Evolutionary conservation across 2,113 vertebrate species (phyloP), one percentile per base, ranked within the genome.

Genomic region (Toxostoma redivivum): DNA sequence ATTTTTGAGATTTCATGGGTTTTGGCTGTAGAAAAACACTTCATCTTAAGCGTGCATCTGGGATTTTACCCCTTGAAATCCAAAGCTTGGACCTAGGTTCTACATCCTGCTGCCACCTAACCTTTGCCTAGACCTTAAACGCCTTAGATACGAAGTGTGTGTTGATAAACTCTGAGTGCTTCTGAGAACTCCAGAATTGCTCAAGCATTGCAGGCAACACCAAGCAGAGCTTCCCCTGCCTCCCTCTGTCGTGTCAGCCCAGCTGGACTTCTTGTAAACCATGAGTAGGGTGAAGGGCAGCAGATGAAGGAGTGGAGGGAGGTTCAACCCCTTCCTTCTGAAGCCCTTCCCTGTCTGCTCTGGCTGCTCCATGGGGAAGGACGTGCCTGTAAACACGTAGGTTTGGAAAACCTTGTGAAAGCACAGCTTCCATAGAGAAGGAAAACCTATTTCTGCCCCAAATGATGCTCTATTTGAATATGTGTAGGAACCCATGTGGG

Each of bases 151-250:
- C 2, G 0, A 50, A 57, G 7, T 11, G 11, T 50, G 2, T 47
- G 79, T 38, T 86, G 88, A 80, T 86, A 31, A 96, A 50, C 12
- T 23, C 1, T 24, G 12, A 80, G 71, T 19, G 15, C 5, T 96
- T 92, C 92, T 37, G 92, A 91, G 92, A 92, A 94, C 48, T 91
- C 91, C 86, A 73, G 54, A 73, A 81, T 97, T 97, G 91, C 96
- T 93, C 72, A 97, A 96, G 78, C 18, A 0, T 61, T 51, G 27
- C 40, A 67, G 54, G 11, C 81, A 62, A 7, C 30, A 28, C 12
- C 21, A 40, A 40, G 22, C n/a, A 82, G 76, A 71, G 76, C 82
- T 97, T 97, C 94, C 94, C 64, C 88, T 96, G 38, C 54, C 54
- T 83, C 45, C 54, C 64, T 94, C 18, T 0, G 0, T 28, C 0